Evolutionary conservation across 2,888 invertebrate genomes (phyloP).

Genomic region (Megaustenia siamemsis): DNA sequence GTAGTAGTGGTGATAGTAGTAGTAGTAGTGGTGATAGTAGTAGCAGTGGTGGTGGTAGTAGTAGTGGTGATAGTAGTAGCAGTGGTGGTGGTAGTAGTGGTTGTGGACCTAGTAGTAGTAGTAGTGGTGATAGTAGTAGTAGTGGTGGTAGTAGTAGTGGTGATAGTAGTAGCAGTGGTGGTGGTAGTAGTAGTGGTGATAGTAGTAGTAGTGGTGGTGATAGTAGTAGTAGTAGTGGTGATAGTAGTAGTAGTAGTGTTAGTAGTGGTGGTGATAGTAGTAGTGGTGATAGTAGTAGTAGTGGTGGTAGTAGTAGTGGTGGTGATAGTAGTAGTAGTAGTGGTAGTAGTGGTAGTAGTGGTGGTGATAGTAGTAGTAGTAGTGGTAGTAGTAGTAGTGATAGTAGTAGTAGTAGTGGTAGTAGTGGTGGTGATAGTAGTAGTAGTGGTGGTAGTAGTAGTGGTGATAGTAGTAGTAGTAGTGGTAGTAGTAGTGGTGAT

Average conservation of each 20-base stretch:
- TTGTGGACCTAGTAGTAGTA: no score
- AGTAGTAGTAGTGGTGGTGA: neutral
- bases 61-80: neutral
- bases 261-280: neutral
- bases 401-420: no score
- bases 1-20: neutral
- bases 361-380: no score
- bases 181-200: neutral
- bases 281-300: neutral
- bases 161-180: neutral
- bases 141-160: neutral
- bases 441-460: no score
- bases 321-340: no score
- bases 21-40: neutral
- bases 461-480: no score
- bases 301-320: neutral
- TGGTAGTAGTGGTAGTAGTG: no score
- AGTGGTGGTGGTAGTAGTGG: neutral
- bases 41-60: neutral
- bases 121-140: neutral
- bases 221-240: neutral
- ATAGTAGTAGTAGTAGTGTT: neutral
- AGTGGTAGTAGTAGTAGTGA: no score
- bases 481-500: no score
- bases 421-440: no score